phyloP scores from a whole-genome alignment of 2,113 vertebrate species.

The Carassius gibelio region DNA sequence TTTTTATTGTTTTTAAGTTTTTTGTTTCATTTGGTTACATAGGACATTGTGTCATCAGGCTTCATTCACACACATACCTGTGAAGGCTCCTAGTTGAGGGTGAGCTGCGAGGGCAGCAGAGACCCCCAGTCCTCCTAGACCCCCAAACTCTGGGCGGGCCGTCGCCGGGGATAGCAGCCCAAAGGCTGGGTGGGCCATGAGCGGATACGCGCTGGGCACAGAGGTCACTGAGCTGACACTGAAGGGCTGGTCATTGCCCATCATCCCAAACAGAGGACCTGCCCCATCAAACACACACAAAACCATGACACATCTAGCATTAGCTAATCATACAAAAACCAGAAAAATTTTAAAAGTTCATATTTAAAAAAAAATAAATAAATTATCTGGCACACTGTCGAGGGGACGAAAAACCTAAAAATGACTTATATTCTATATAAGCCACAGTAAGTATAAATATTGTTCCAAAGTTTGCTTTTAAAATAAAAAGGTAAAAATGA shows the following conservation, averaged over 20 bases:
- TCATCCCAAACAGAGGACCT: slow-evolving; percentile 86
- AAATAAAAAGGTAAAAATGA: not conserved
- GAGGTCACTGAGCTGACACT: slow-evolving; percentile 86
- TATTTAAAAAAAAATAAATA: not conserved
- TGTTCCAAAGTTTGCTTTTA: not conserved
- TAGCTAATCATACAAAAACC: not conserved
- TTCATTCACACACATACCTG: slow-evolving; percentile 72
- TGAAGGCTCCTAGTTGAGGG: slow-evolving; percentile 87
- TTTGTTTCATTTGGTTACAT: not conserved
- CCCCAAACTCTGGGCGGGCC: slow-evolving; percentile 87
- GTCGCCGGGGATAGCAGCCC: slow-evolving; percentile 82
- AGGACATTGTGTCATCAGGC: not conserved
- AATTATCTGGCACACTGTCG: not conserved
- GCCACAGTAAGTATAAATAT: not conserved
- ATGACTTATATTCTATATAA: not conserved
- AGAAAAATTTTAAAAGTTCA: not conserved
- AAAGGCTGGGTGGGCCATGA: slow-evolving; percentile 88
- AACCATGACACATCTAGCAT: not conserved
- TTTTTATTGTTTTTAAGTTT: not conserved
- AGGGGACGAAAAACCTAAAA: not conserved
- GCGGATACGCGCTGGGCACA: slow-evolving; percentile 90
- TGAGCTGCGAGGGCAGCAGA: slow-evolving; percentile 86
- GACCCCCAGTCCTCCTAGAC: slow-evolving; percentile 88
- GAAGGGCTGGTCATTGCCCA: slow-evolving; percentile 85
- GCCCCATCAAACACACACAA: slow-evolving; percentile 38